phyloP scores from a whole-genome alignment of 2,888 invertebrate species.

The Drosophila borborema region DNA sequence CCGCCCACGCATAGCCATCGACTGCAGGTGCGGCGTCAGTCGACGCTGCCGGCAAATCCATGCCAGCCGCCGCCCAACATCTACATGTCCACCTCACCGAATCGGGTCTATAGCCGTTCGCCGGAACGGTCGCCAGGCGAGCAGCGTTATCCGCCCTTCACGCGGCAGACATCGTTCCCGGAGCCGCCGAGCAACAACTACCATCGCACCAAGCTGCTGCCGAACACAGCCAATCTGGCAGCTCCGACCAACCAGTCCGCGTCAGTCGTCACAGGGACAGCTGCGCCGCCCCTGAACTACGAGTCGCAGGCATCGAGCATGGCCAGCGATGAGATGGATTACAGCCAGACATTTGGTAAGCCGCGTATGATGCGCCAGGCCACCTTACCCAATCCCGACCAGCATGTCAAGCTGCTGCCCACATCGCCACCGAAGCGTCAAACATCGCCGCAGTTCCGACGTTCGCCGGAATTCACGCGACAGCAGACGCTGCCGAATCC shows the following conservation, averaged over 20 bases:
- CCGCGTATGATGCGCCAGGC: constrained; percentile 83
- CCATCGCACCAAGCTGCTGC: constrained; percentile 80
- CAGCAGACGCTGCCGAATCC: constrained; percentile 85
- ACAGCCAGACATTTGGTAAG: constrained; percentile 65
- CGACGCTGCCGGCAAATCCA: constrained; percentile 83
- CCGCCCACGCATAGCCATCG: constrained; percentile 75
- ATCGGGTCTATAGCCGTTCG: constrained; percentile 83
- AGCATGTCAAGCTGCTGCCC: constrained; percentile 84
- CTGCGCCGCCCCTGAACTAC: constrained; percentile 61
- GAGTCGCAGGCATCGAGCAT: constrained; percentile 66
- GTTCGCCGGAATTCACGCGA: constrained; percentile 84
- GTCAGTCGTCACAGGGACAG: constrained; percentile 5
- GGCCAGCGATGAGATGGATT: constrained; percentile 76
- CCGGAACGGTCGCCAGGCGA: constrained; percentile 84
- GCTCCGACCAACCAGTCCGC: constrained; percentile 28
- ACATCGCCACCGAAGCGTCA: constrained; percentile 85
- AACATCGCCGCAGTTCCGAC: constrained; percentile 83
- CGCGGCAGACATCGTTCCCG: constrained; percentile 84
- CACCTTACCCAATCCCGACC: constrained; percentile 84
- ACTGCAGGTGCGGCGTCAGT: constrained; percentile 84
- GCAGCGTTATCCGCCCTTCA: constrained; percentile 83
- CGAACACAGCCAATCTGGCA: constrained; percentile 79
- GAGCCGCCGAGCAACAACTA: constrained; percentile 63
- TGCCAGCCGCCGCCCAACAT: constrained; percentile 77
- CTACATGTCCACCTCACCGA: constrained; percentile 85